Evolutionary conservation across 2,888 invertebrate species (phyloP).

Genomic region (Cataglyphis livida): DNA sequence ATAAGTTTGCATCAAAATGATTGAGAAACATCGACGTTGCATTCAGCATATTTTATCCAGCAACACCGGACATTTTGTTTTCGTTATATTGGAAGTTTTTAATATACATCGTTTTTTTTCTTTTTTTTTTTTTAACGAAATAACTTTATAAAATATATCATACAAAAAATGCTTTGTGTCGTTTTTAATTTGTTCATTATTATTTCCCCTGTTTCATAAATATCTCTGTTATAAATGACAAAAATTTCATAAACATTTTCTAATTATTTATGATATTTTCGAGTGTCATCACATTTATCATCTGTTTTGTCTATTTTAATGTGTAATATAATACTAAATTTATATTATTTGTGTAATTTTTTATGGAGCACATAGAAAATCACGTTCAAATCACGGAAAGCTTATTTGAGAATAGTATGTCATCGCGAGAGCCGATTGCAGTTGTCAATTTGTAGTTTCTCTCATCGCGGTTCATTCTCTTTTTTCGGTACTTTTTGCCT

Average conservation of each 20-base stretch:
- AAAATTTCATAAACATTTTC: neutral
- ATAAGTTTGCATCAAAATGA: slow-evolving; percentile 63
- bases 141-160: neutral
- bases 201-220: neutral
- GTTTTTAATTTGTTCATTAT: neutral
- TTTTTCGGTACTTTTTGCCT: slow-evolving; percentile 33
- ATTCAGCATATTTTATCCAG: slow-evolving; percentile 15
- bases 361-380: neutral
- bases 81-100: neutral
- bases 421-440: slow-evolving; percentile 10
- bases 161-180: neutral
- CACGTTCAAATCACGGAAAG: slow-evolving; percentile 17
- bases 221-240: neutral
- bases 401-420: slow-evolving; percentile 21
- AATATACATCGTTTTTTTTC: neutral
- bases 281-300: neutral
- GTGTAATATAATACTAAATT: neutral
- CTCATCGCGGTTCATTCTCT: slow-evolving; percentile 15
- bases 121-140: neutral
- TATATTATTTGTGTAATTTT: slow-evolving; percentile 1
- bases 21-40: neutral
- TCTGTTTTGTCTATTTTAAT: neutral
- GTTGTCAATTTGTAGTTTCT: slow-evolving; percentile 45
- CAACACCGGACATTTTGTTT: slow-evolving; percentile 1
- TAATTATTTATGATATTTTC: slow-evolving; percentile 10